Evolutionary conservation across 2,797 vertebrate genomes (phyloP), one percentile per base, ranked within the genome.

Genomic region (Microctenopoma stevenorrisi): DNA sequence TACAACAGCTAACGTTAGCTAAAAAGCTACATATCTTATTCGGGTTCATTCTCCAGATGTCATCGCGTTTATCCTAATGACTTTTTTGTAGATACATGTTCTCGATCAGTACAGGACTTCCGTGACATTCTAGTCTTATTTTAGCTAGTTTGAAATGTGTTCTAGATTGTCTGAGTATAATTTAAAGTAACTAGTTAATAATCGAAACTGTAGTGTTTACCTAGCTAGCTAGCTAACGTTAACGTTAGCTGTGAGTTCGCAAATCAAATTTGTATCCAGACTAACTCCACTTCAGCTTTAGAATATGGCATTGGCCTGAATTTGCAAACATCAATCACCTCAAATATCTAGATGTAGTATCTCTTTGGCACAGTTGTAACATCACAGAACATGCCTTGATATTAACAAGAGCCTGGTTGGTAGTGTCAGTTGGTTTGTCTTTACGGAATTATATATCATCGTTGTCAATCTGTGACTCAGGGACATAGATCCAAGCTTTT

Each of bases 1-100:
- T n/a, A 33, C 25, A 16, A 30, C 44, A 61, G 64, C 66, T 74
- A 72, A 69, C 66, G 48, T 70, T 79, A 79, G 68, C 76, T 14
- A 33, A 28, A 18, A 0, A 1, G 15, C 40, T 59, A 47, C 42
- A 6, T 43, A 7, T n/a, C 10, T 25, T 35, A 12, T 52, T 38
- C 14, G 6, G 5, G 3, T 4, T 52, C 1, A 4, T 38, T 53
- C 46, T 62, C 48, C 8, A n/a, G 25, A 37, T 56, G 5, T 15
- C 3, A 9, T 25, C 9, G 14, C 13, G 4, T 10, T 13, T 10
- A 14, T 38, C 10, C 22, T 3, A 25, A 16, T 3, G 10, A 46
- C 15, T 8, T 16, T 28, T 5, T 25, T 0, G 1, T 1, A 0
- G 4, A 4, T 13, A 7, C 0, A 7, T 52, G 22, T 18, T 3